These are phyloP conservation scores for Pemphredon lugubris DNA, from an alignment of 2,888 invertebrate genomes.

Conservation along the genomic window DNA sequence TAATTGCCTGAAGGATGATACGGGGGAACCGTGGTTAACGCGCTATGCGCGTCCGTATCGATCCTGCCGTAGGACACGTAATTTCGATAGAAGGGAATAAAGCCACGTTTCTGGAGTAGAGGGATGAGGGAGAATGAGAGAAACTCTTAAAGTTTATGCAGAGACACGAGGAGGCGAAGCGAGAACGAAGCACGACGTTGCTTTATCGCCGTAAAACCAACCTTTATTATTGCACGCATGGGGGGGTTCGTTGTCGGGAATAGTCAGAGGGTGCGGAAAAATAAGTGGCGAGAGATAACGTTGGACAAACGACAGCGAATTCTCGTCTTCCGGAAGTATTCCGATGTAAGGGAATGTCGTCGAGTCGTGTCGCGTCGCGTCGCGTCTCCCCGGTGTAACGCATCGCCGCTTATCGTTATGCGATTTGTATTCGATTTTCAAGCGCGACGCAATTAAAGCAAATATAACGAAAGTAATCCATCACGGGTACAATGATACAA, in stretches of 20 bases:
- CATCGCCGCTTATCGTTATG: no score
- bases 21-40: slow-evolving; percentile 49
- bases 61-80: slow-evolving; percentile 33
- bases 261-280: slow-evolving; percentile 53
- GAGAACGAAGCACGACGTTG: slow-evolving; percentile 34
- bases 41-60: slow-evolving; percentile 31
- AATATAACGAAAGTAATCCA: no score
- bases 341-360: no score
- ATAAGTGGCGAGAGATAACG: slow-evolving; percentile 43
- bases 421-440: no score
- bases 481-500: no score
- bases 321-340: slow-evolving; percentile 39
- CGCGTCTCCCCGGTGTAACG: no score
- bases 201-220: slow-evolving; percentile 64
- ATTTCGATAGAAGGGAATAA: slow-evolving; percentile 16
- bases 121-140: background rate
- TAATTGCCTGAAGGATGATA: slow-evolving; percentile 67
- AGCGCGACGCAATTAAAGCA: no score
- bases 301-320: no score
- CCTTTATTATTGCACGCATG: slow-evolving; percentile 65
- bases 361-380: no score
- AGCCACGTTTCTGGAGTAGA: background rate
- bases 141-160: background rate
- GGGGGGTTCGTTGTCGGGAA: slow-evolving; percentile 37
- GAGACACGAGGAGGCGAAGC: background rate